Evolutionary conservation across 2,113 vertebrate species (phyloP).

Genomic region (Cinclus mexicanus): DNA sequence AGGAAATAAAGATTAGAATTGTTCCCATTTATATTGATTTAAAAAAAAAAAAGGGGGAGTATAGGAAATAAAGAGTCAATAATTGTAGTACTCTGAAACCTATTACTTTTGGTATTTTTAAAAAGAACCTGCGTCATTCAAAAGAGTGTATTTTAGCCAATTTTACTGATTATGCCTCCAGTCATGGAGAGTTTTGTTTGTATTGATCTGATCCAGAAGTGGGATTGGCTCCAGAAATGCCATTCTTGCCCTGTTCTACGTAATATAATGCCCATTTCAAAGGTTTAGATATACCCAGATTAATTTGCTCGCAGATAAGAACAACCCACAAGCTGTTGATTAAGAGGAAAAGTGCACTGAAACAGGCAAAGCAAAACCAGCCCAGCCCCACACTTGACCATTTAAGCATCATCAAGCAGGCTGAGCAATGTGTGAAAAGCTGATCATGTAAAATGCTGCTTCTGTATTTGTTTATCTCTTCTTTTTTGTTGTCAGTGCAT

Average conservation of each 20-base stretch:
- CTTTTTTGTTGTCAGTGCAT: neutral
- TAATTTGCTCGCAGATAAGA: neutral
- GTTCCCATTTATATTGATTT: neutral
- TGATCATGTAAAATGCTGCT: neutral
- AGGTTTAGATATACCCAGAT: neutral
- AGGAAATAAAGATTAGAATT: neutral
- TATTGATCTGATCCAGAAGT: neutral
- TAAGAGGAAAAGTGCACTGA: neutral
- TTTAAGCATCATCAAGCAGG: neutral
- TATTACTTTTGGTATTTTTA: conserved; percentile 7
- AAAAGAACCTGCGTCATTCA: neutral
- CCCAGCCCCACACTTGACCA: neutral
- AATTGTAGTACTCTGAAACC: neutral
- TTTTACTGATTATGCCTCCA: neutral
- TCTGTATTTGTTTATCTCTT: neutral
- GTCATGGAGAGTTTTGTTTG: conserved; percentile 16
- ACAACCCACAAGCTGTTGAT: neutral
- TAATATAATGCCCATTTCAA: neutral
- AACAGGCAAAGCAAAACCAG: neutral
- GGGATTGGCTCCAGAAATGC: neutral
- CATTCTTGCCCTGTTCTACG: neutral
- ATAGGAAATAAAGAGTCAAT: neutral
- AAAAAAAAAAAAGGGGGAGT: rapidly evolving
- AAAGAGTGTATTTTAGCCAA: neutral
- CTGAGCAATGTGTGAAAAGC: neutral